Conservation (phyloP, 2,113 vertebrate species). For the Machaerirhynchus nigripectus region DNA sequence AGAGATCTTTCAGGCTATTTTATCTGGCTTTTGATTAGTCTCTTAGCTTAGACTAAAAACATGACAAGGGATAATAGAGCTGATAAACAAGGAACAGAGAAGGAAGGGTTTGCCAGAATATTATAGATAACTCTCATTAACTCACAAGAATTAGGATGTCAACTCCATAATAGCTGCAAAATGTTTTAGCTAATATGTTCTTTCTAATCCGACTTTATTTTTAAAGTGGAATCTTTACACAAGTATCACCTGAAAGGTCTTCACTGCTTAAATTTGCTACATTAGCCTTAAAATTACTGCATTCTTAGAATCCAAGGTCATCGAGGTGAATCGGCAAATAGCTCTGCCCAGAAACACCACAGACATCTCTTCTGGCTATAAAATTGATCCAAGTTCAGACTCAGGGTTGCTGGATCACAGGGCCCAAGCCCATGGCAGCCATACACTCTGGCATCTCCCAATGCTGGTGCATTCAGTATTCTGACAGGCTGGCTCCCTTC, state of each 20-base stretch:
- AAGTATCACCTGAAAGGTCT: background rate
- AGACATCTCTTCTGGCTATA: background rate
- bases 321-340: background rate
- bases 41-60: background rate
- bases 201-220: conserved; percentile 18
- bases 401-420: background rate
- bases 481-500: background rate
- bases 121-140: background rate
- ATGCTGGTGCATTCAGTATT: background rate
- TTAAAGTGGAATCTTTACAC: background rate
- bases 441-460: background rate
- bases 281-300: background rate
- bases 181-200: background rate
- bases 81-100: background rate
- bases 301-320: background rate
- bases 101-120: background rate
- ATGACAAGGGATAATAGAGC: background rate
- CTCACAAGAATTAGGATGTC: conserved; percentile 8
- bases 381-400: background rate
- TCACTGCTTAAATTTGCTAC: background rate
- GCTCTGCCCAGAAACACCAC: background rate
- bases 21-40: conserved; percentile 16
- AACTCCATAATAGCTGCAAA: background rate
- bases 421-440: background rate
- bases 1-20: conserved; percentile 17